Evolutionary conservation across 2,888 invertebrate genomes (phyloP).

Genomic region (Danaus chrysippus): DNA sequence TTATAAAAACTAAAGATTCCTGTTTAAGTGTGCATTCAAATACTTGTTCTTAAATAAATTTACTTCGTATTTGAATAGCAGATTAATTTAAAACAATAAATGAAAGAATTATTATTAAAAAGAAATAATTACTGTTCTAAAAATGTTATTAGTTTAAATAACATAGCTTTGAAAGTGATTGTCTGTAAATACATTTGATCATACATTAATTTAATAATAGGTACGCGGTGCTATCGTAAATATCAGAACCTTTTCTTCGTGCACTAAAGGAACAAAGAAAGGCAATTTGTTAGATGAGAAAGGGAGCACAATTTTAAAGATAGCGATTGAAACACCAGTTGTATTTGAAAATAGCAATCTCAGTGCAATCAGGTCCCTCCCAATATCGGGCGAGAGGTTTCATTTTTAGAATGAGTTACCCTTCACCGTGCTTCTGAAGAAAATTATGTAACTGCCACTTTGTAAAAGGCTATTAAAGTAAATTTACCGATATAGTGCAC

Average conservation of each 20-base stretch:
- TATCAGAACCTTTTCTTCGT: constrained; percentile 40
- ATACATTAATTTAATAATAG: constrained; percentile 21
- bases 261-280: constrained; percentile 67
- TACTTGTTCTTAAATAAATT: constrained; percentile 35
- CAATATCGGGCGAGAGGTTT: constrained; percentile 65
- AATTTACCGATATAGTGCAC: neutral
- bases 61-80: constrained; percentile 37
- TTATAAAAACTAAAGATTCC: constrained; percentile 41
- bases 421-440: constrained; percentile 43
- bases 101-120: neutral
- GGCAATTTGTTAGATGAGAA: constrained; percentile 72
- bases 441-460: constrained; percentile 11
- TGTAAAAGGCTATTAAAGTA: constrained; percentile 12
- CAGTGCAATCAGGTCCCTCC: constrained; percentile 68
- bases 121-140: neutral
- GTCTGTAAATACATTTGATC: constrained; percentile 26
- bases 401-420: constrained; percentile 64
- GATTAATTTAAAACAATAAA: no score
- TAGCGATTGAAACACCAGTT: constrained; percentile 64
- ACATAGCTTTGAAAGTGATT: constrained; percentile 10
- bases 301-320: constrained; percentile 75
- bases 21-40: constrained; percentile 42
- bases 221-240: constrained; percentile 32
- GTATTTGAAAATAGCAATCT: constrained; percentile 75
- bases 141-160: constrained; percentile 3